Conservation (phyloP, 2,113 vertebrate genomes). For the Pteruthius melanotis region DNA sequence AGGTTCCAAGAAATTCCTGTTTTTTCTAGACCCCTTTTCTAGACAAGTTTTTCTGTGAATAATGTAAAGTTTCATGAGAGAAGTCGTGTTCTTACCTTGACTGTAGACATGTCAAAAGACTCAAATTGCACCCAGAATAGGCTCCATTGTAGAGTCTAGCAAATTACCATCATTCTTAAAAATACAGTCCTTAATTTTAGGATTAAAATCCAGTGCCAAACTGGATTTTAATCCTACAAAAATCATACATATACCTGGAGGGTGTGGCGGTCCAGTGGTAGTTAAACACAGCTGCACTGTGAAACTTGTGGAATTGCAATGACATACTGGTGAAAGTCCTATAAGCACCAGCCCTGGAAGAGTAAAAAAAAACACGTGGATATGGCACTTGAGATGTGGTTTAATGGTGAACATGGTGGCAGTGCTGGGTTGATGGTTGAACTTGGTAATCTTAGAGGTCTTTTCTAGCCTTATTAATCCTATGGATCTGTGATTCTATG, state of each 20-base stretch:
- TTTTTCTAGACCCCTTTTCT: conserved; percentile 6
- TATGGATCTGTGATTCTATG: background rate
- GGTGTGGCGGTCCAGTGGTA: background rate
- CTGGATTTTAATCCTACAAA: conserved; percentile 11
- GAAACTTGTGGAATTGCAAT: background rate
- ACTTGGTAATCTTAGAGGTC: background rate
- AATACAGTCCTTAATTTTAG: background rate
- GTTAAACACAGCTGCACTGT: conserved; percentile 5
- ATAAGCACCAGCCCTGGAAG: background rate
- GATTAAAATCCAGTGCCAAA: background rate
- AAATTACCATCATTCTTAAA: background rate
- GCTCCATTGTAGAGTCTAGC: background rate
- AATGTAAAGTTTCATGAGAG: background rate
- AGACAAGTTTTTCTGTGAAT: background rate
- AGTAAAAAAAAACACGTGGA: background rate
- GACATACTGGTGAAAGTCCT: background rate
- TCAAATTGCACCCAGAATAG: background rate
- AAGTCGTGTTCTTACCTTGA: background rate
- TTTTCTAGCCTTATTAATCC: background rate
- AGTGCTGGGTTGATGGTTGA: background rate
- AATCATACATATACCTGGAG: background rate
- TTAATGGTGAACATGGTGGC: background rate
- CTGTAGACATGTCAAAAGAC: background rate
- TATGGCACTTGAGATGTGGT: background rate
- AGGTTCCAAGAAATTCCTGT: background rate